Evolutionary conservation across 1,140 invertebrate species (phyloP).

Genomic region (Lordiphosa mommai): DNA sequence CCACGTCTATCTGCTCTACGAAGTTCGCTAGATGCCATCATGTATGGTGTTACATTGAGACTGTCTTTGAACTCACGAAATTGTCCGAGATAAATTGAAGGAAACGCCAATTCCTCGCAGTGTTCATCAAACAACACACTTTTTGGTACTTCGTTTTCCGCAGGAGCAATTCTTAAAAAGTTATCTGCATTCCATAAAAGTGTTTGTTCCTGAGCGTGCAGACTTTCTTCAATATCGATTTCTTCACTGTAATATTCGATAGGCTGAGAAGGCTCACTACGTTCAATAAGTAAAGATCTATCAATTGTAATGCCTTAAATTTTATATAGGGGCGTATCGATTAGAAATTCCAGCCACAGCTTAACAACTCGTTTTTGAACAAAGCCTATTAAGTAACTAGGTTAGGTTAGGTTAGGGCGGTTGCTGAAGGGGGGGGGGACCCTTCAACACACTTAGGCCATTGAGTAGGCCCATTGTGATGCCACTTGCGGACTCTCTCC

Average conservation of each 20-base stretch:
- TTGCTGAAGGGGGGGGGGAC: too few species aligned
- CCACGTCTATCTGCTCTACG: conserved; percentile 15
- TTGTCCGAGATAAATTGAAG: conserved; percentile 66
- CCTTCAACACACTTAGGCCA: too few species aligned
- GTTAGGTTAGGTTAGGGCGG: too few species aligned
- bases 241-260: conserved; percentile 29
- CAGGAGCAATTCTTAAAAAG: conserved; percentile 57
- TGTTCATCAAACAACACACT: conserved; percentile 52
- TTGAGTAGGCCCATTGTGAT: too few species aligned
- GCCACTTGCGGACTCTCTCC: too few species aligned
- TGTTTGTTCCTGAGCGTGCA: conserved; percentile 64
- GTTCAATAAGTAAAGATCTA: background rate
- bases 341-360: too few species aligned
- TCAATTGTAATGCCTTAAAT: conserved; percentile 4
- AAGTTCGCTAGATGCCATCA: conserved; percentile 7
- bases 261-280: background rate
- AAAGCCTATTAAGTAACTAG: too few species aligned
- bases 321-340: background rate
- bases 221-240: conserved; percentile 44
- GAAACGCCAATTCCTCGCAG: conserved; percentile 78
- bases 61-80: conserved; percentile 54
- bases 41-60: background rate
- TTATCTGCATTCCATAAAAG: conserved; percentile 64
- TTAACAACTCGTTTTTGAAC: too few species aligned
- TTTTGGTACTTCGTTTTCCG: conserved; percentile 35